Evolutionary conservation across 2,113 vertebrate species (phyloP), one percentile per base, ranked within the genome.

Genomic region (Tautogolabrus adspersus): DNA sequence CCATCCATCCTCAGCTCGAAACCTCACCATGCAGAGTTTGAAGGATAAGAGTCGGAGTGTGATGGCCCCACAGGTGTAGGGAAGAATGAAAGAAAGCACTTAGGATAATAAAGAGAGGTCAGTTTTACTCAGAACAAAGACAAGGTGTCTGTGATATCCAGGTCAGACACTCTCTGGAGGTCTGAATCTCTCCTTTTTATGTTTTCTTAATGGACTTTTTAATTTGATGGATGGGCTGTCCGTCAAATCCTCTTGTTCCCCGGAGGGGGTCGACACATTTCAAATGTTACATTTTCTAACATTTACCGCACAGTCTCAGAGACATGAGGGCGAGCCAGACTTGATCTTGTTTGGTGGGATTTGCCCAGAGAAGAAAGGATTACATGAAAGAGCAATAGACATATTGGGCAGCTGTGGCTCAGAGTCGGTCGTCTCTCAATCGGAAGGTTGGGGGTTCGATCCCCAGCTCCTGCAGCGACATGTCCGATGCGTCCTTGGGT

Each of bases 131-230:
- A 73, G 77, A 81, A 76, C 66, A 82, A 69, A 84, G 84, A 79
- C 67, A 6, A 60, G 30, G 52, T 58, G 66, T 79, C 79, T 83
- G 51, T 79, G 75, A 87, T 81, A 87, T 91, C 59, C 80, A 83
- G 84, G 85, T 84, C 87, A 89, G 68, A 83, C 64, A 68, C 63
- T 84, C 88, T 88, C 87, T 59, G 57, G 84, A 79, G 84, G 72
- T 87, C 85, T 80, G 62, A 82, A 60, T 74, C 69, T 60, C 72
- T 86, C 63, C 71, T 69, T 80, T 88, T 87, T 82, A 78, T 87
- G 84, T 79, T 89, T 89, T 82, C 26, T 6, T 91, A 89, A 90
- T 89, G 78, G 82, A 64, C 75, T 89, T 89, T 91, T 89, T 90
- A 88, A 89, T 90, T 92, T 90, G 88, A 91, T 75, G 74, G 89